Evolutionary conservation across 2,113 vertebrate genomes (phyloP), one percentile per base, ranked within the genome.

Genomic region (Buteo buteo): DNA sequence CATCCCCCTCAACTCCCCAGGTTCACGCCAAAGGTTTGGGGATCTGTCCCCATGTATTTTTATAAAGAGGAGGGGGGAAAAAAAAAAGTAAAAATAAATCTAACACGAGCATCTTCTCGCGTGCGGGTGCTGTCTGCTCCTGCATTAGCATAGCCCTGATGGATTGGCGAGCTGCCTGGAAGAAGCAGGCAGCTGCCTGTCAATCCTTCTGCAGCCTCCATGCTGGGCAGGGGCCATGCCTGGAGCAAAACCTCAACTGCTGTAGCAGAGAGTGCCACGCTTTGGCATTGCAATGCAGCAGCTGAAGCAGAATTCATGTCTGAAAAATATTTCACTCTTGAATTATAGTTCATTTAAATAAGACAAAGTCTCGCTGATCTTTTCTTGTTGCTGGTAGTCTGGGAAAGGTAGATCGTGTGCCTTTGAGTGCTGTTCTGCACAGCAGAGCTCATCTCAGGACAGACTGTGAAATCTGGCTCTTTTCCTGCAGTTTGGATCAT

Each of bases 111-210:
- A 45, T 67, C 24, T 49, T 52, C 12, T 94, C 3, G 9, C 34
- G 3, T 1, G 28, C 50, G 77, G 64, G 44, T 44, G 31, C 36
- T 49, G 86, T 4, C 16, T 84, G 71, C 76, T 65, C 4, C 24
- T 13, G 72, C 3, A 2, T 9, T 31, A 55, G 44, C 67, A 73
- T 8, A 45, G 86, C 54, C 49, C 90, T 34, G 82, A 24, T 10
- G 82, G 64, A 1, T 5, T 93, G 96, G 90, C 16, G 0, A 29
- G 71, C 31, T 47, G 91, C 85, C 92, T 80, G 92, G 40, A 38
- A 89, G 92, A 58, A 91, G 74, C 38, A 71, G 82, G 78, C 74
- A 93, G 77, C 50, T 78, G 84, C 81, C 79, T 66, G 57, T 31
- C 4, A 0, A 21, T 86, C 32, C 71, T 45, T 17, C 45, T 26